phyloP scores from a whole-genome alignment of 2,888 invertebrate genomes.

The Heliconius charithonia region DNA sequence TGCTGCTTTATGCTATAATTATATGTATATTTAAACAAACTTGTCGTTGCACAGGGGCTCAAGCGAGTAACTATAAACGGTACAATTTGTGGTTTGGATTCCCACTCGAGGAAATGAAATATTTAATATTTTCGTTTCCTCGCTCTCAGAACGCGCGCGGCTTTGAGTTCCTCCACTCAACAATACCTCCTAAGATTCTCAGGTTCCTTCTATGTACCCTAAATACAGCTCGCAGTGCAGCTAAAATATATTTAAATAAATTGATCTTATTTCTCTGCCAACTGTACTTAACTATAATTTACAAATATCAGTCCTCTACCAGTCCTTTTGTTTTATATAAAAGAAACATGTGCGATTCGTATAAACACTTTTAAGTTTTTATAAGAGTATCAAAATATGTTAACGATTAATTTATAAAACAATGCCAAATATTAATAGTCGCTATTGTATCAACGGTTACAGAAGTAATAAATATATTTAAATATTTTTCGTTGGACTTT shows the following conservation, averaged over 20 bases:
- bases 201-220: too few relatives aligned
- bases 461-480: conserved; percentile 33
- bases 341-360: background rate
- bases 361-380: background rate
- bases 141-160: too few relatives aligned
- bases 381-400: background rate
- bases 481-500: conserved; percentile 34
- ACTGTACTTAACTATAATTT: background rate
- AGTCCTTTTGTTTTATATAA: background rate
- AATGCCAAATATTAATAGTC: conserved; percentile 27
- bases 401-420: conserved; percentile 20
- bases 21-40: background rate
- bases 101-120: too few relatives aligned
- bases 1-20: conserved; percentile 34
- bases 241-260: background rate
- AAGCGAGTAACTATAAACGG: background rate
- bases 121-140: too few relatives aligned
- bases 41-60: too few relatives aligned
- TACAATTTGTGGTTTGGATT: background rate
- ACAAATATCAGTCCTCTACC: background rate
- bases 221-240: too few relatives aligned
- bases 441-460: conserved; percentile 33
- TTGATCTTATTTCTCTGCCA: background rate
- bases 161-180: too few relatives aligned
- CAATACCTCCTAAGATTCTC: too few relatives aligned